A percentile compares a stretch with the other conserved stretches of the same genome.
phyloP scores from a whole-genome alignment of 2,888 invertebrate species.

The Bruchidius siliquastri region DNA sequence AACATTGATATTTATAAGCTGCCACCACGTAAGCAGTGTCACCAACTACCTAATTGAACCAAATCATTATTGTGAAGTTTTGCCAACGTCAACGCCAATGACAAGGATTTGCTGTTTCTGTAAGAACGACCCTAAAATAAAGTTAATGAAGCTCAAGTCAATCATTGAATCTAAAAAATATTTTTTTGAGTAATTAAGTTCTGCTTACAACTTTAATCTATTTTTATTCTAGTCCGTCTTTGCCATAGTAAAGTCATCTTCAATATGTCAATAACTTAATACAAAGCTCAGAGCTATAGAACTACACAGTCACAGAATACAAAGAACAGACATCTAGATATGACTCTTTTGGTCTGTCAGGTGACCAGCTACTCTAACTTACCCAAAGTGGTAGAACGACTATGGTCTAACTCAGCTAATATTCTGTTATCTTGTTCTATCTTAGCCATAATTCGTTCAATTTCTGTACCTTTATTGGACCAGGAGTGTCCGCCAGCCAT shows the following conservation, averaged over 20 bases:
- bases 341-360: constrained; percentile 4
- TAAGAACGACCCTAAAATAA: too few species aligned
- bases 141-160: too few species aligned
- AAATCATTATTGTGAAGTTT: too few species aligned
- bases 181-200: too few species aligned
- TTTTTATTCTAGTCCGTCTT: too few species aligned
- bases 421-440: constrained; percentile 88
- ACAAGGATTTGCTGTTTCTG: too few species aligned
- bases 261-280: neutral
- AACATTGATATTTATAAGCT: too few species aligned
- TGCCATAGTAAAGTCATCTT: neutral
- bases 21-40: too few species aligned
- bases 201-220: too few species aligned
- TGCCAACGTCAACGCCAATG: too few species aligned
- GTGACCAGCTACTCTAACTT: constrained; percentile 30
- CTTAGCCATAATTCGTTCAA: constrained; percentile 92
- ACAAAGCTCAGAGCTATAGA: neutral
- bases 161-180: too few species aligned
- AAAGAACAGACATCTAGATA: constrained; percentile 1
- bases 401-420: constrained; percentile 84
- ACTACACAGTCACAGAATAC: neutral
- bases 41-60: too few species aligned
- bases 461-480: constrained; percentile 61
- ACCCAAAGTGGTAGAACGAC: constrained; percentile 67
- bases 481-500: constrained; percentile 44